Evolutionary conservation across 1,140 invertebrate genomes (phyloP), one percentile per base, ranked within the genome.

Genomic region (Drosophila sulfurigaster): DNA sequence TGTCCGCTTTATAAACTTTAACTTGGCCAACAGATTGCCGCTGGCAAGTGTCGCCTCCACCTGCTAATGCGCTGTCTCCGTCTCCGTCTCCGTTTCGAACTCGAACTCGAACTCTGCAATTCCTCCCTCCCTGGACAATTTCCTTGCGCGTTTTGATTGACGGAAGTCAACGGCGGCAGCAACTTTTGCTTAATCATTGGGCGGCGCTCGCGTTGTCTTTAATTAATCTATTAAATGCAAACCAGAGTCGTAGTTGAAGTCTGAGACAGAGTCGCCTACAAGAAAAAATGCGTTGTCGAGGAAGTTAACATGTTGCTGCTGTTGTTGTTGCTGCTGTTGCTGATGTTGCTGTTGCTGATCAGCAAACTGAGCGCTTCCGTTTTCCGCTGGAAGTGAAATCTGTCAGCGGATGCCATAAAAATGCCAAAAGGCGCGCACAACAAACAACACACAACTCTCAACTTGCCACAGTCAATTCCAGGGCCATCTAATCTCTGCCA

Each of bases 211-310:
- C 70, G 58, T 52, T 75, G 78, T 68, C 85, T 89, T 65, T 89
- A 89, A 89, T 89, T 89, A 89, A 89, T 89, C 86, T 89, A 89
- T 89, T 89, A 90, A 89, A 90, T 85, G 76, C 81, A 89, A 75
- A 83, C 81, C 78, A 81, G 77, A 67, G 70, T 59, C 45, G 16
- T 30, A 32, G 45, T 11, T 28, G 0, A 10, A n/a, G 25, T 46
- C 45, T 10, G 20, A 52, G 43, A 25, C 25, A 46, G 43, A 13
- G n/a, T 35, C 52, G 15, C 54, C 54, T 57, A 57, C 54, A 57
- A 57, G 41, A 57, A 79, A 56, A 79, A 62, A 81, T 83, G 82
- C 82, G 83, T 78, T 75, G 65, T 86, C 72, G 85, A 88, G 83
- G 83, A 87, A 87, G 83, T 86, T 75, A 52, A 46, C 56, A 51